Base-by-base conservation (phyloP, 2,888 invertebrate species). In the Gonocerus acuteangulatus region DNA sequence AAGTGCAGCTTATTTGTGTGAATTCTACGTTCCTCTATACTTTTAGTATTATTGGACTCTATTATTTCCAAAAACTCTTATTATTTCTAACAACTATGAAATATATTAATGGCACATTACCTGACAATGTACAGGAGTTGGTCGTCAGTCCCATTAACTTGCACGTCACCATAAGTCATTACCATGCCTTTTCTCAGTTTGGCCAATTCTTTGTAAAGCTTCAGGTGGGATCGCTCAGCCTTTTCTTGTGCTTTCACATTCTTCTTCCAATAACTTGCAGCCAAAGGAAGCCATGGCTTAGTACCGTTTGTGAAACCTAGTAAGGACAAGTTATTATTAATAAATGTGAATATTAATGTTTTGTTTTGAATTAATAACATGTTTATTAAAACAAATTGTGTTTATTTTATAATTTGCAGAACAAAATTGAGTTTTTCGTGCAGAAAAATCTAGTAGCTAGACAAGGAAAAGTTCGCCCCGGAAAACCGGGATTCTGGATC, bases 251-350 rank as follows among this genome's bases (percentile, higher is more conserved):
- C 58, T 16, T 62, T 62, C 15, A 67, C 61, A 44, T 68, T 68
- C 13, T 80, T 71, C 2, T 73, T 76, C 65, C 67, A 68, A 70
- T 80, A 86, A 70, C 85, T 82, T 0, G 77, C 71, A 62, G 82
- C 77, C 0, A 87, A 77, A 0, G 86, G 86, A 7, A 87, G 70
- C 87, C 87, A 87, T 0, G 85, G 80, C 0, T 69, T 0, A 71
- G 15, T 72, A 4, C 70, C 75, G 0, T 73, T 77, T 0, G 84
- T 80, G 70, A 87, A 87, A 0, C 72, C 77, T 34, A 54, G 7
- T 48, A 48, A 16, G 6, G 7, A 58, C 3, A 13, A 48, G 2
- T 3, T n/a, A n/a, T n/a, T n/a, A n/a, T n/a, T n/a, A n/a, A n/a
- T n/a, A n/a, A n/a, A n/a, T n/a, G n/a, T n/a, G n/a, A n/a, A 34